Percentiles rank a stretch among this genome's conserved stretches.
Evolutionary conservation across 2,113 vertebrate species (phyloP).

Genomic region (Genyomyrus donnyi): DNA sequence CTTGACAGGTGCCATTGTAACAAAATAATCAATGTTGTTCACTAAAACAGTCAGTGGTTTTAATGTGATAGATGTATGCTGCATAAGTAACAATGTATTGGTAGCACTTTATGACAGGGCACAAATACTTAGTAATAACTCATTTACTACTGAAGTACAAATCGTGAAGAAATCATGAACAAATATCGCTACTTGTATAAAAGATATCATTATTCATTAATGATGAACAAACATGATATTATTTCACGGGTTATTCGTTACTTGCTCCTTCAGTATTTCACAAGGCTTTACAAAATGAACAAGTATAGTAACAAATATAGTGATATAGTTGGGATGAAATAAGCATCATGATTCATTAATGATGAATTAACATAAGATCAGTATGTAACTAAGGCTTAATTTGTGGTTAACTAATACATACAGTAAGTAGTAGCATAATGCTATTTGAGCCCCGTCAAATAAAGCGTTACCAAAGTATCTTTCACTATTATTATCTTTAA

Average conservation of each 20-base stretch:
- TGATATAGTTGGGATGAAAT: no score
- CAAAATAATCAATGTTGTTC: not conserved
- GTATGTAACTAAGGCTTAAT: not conserved
- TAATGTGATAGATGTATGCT: not conserved
- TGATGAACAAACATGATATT: no score
- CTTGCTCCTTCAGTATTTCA: no score
- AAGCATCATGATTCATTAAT: not conserved
- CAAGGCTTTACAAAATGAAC: no score
- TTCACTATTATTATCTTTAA: not conserved
- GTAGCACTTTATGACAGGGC: not conserved
- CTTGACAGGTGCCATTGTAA: not conserved
- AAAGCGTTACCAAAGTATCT: not conserved
- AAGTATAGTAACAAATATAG: no score
- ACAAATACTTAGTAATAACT: not conserved
- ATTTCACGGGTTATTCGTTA: no score
- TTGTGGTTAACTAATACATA: not conserved
- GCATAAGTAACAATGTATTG: not conserved
- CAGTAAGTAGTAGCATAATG: not conserved
- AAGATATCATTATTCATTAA: not conserved
- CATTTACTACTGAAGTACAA: not conserved
- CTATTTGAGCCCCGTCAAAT: not conserved
- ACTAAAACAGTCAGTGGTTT: not conserved
- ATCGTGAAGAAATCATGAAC: not conserved
- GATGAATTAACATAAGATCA: not conserved
- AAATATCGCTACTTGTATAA: not conserved